These are phyloP conservation scores for Archivesica marissinica DNA, from an alignment of 1,140 invertebrate species.

Conservation along the genomic window DNA sequence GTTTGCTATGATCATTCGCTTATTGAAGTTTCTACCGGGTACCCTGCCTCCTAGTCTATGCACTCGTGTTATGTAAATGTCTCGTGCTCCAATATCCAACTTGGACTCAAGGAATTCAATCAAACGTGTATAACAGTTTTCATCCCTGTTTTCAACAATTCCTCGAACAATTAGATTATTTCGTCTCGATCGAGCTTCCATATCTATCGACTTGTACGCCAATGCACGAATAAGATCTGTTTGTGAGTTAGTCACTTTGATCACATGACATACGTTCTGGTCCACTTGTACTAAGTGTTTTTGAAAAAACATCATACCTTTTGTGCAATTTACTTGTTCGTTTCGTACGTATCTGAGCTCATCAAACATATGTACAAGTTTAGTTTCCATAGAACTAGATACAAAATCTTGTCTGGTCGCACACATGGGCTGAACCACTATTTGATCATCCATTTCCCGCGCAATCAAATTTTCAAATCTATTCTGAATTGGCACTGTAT, in stretches of 20 bases:
- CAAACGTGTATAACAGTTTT: too few relatives aligned
- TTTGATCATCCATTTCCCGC: too few relatives aligned
- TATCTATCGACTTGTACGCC: slow-evolving; percentile 6
- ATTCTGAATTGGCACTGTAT: too few relatives aligned
- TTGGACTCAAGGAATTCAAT: too few relatives aligned
- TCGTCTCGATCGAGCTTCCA: neutral
- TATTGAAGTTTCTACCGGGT: too few relatives aligned
- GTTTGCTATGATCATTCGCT: too few relatives aligned
- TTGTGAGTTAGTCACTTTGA: neutral
- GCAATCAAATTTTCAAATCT: too few relatives aligned
- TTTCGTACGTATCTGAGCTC: neutral
- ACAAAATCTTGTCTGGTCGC: neutral
- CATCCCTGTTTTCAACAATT: neutral
- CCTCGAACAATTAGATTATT: slow-evolving; percentile 25
- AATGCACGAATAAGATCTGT: neutral
- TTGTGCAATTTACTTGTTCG: neutral
- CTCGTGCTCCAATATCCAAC: too few relatives aligned
- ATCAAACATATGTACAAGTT: slow-evolving; percentile 6
- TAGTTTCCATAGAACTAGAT: neutral
- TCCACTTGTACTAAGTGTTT: neutral
- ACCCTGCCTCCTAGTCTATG: too few relatives aligned
- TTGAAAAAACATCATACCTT: neutral
- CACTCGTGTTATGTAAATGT: too few relatives aligned
- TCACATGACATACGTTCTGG: neutral
- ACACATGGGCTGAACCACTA: too few relatives aligned